A percentile compares a stretch with the other conserved stretches of the same genome.
Conservation (phyloP, 2,113 vertebrate species). For the Syngnathus floridae region DNA sequence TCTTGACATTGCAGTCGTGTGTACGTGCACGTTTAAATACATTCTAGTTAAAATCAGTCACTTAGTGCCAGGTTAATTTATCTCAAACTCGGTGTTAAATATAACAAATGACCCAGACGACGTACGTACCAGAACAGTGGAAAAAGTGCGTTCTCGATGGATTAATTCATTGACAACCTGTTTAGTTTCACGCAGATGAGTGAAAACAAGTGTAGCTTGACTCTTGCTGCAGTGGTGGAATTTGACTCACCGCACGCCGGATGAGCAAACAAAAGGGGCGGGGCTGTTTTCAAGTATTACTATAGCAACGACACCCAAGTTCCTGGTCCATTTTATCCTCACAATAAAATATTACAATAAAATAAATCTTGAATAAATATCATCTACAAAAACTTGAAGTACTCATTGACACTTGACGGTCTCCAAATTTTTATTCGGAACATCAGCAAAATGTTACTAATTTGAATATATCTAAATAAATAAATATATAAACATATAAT, state of each 20-base stretch:
- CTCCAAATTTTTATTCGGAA: neutral
- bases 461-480: neutral
- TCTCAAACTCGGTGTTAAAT: neutral
- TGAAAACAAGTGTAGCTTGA: neutral
- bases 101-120: neutral
- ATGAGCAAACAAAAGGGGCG: slow-evolving; percentile 21
- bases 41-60: neutral
- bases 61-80: neutral
- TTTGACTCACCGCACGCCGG: slow-evolving; percentile 18
- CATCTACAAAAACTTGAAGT: no score
- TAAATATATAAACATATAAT: no score
- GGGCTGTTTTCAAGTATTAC: slow-evolving; percentile 32
- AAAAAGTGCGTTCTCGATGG: neutral
- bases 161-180: neutral
- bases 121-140: slow-evolving; percentile 28
- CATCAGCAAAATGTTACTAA: neutral
- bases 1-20: accelerated
- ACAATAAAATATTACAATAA: neutral
- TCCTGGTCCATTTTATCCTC: neutral
- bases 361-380: neutral
- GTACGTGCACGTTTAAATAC: neutral
- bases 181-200: neutral
- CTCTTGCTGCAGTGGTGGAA: slow-evolving; percentile 22
- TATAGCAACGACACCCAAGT: slow-evolving; percentile 21
- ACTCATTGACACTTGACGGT: neutral